These are phyloP conservation scores for Leptopilina clavipes DNA, from an alignment of 1,140 invertebrate species.

Conservation along the genomic window DNA sequence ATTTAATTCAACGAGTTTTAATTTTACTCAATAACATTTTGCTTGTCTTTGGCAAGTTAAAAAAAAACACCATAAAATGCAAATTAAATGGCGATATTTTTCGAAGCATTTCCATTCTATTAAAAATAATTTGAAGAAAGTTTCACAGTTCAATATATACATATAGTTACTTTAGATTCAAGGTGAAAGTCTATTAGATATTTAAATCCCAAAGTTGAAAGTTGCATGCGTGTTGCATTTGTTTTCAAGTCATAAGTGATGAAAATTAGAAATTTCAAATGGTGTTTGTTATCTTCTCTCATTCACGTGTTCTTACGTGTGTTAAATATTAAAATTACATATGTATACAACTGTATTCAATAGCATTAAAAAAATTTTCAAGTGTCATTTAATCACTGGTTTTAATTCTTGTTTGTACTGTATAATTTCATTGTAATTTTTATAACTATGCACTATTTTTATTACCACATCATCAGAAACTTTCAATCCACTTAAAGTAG, in stretches of 20 bases:
- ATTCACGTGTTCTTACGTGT: neutral
- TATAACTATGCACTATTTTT: slow-evolving; percentile 40
- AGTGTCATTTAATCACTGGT: slow-evolving; percentile 27
- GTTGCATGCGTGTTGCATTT: neutral
- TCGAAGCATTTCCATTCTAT: neutral
- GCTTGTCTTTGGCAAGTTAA: no score
- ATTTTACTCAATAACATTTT: no score
- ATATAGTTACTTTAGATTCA: slow-evolving; percentile 9
- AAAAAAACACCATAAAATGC: no score
- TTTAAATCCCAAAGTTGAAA: slow-evolving; percentile 9
- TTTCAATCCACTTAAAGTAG: neutral
- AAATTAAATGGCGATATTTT: neutral
- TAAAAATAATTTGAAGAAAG: slow-evolving; percentile 1
- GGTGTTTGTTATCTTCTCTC: neutral
- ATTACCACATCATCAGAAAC: neutral
- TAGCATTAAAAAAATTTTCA: neutral
- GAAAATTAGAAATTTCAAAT: neutral
- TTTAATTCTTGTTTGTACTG: neutral
- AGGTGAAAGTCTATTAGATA: slow-evolving; percentile 19
- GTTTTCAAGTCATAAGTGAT: neutral
- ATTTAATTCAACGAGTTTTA: no score
- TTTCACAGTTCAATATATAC: slow-evolving; percentile 6
- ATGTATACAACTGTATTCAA: neutral
- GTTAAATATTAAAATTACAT: slow-evolving; percentile 6
- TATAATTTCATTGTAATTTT: neutral